Base-by-base conservation (phyloP, 2,888 invertebrate species). In the Catocala nupta region DNA sequence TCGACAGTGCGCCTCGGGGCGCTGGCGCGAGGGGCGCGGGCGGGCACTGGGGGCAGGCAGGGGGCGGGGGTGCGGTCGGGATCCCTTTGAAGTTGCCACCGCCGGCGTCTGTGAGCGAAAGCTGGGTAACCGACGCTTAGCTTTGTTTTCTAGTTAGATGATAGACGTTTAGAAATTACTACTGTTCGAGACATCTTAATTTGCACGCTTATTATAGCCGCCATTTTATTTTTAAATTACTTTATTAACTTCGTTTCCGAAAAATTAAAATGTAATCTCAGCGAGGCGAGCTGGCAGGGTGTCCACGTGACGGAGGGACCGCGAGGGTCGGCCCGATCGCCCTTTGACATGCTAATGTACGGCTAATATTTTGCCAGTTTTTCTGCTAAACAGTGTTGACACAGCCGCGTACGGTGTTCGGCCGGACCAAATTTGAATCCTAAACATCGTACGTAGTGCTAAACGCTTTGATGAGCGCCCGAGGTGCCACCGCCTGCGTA, bases 61-160 rank as follows among this genome's bases (percentile, higher is more conserved):
- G 73, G 75, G 77, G 73, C 73, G 77, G 85, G 84, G 84, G 83
- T 87, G 86, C 83, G 87, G 85, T 85, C 80, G 71, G 81, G 81
- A 83, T 88, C 87, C 88, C 93, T 93, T 93, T 94, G 93, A 93
- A 90, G 92, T 92, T 78, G 75, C 86, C 83, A 90, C 89, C 90
- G 87, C 80, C 82, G 89, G 89, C 91, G 91, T 89, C 92, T 92
- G 92, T 85, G 82, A 84, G 85, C 88, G 92, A 91, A 91, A 90
- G 90, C 90, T 88, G 89, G 89, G 87, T 88, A 89, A 90, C 91
- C 92, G 79, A 86, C 89, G 91, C 89, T 91, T 90, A 90, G 92
- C 91, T 92, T 92, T 93, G 91, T 92, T 92, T 92, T 90, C 89
- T 83, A 87, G 85, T 90, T 90, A 90, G 91, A 91, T 91, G 90